A percentile compares a stretch with the other conserved stretches of the same genome.
Conservation (phyloP, 2,113 vertebrate species). For the Acanthochromis polyacanthus region DNA sequence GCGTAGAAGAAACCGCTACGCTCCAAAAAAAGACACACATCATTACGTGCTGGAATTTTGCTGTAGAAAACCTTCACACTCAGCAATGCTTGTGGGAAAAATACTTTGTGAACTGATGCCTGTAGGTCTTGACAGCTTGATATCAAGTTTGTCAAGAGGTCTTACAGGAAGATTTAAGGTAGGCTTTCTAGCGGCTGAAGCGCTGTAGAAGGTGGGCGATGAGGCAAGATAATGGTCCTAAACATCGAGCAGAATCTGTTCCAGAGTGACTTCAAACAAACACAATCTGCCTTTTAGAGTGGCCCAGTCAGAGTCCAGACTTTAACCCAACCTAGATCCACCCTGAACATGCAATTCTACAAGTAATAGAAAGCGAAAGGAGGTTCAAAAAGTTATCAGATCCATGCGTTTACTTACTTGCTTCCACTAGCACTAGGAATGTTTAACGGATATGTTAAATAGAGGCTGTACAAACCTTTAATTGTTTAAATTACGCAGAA, state of each 20-base stretch:
- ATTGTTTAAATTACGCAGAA: neutral
- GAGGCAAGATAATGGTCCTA: neutral
- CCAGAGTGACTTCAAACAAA: neutral
- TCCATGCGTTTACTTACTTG: too few species aligned
- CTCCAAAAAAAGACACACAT: neutral
- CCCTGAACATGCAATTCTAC: too few species aligned
- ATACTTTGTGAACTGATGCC: neutral
- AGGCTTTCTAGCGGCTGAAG: neutral
- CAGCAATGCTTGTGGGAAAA: neutral
- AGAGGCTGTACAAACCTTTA: too few species aligned
- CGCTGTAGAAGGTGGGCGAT: neutral
- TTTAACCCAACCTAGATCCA: too few species aligned
- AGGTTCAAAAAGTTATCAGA: too few species aligned
- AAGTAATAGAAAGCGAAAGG: too few species aligned
- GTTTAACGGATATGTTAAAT: too few species aligned
- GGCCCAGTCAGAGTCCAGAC: neutral
- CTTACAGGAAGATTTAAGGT: neutral
- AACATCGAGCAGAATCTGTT: neutral
- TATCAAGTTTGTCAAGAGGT: neutral
- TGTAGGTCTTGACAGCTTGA: conserved; percentile 3
- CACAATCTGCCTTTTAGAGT: neutral
- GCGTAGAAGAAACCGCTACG: too few species aligned
- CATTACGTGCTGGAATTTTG: too few species aligned
- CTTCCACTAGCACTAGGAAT: too few species aligned
- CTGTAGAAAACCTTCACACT: too few species aligned